Evolutionary conservation across 2,113 vertebrate genomes (phyloP).

Genomic region (Leucopsar rothschildi): DNA sequence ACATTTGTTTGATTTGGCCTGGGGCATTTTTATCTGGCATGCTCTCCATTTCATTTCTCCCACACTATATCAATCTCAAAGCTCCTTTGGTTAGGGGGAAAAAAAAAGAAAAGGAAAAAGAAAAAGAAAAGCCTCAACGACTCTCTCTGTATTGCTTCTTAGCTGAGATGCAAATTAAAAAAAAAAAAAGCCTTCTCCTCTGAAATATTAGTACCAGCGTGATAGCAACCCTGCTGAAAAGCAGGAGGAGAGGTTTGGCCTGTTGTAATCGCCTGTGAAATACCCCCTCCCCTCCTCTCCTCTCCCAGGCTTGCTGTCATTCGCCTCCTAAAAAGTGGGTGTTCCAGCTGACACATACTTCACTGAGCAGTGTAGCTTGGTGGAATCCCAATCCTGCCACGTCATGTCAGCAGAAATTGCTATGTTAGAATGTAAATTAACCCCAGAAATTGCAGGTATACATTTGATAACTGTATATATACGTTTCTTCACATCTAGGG

Average conservation of each 20-base stretch:
- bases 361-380: not conserved
- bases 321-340: not conserved
- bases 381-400: not conserved
- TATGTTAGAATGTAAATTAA: not conserved
- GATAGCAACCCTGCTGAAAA: not conserved
- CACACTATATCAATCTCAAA: not conserved
- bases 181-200: not conserved
- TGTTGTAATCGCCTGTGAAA: not conserved
- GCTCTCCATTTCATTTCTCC: not conserved
- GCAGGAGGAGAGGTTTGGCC: not conserved
- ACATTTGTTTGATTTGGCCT: slow-evolving; percentile 41
- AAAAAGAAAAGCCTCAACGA: rapidly evolving
- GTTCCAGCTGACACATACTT: slow-evolving; percentile 20
- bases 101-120: rapidly evolving
- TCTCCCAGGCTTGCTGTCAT: not conserved
- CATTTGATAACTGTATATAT: not conserved
- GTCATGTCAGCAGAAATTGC: slow-evolving; percentile 17
- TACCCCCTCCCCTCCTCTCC: not conserved
- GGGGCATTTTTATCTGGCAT: not conserved
- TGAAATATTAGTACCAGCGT: not conserved
- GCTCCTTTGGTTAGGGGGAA: not conserved
- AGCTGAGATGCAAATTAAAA: not conserved
- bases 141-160: not conserved
- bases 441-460: not conserved
- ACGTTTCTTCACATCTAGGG: not conserved